Percentiles rank a stretch among this genome's conserved stretches.
Conservation (phyloP, 2,113 vertebrate species). For the Uria lomvia region DNA sequence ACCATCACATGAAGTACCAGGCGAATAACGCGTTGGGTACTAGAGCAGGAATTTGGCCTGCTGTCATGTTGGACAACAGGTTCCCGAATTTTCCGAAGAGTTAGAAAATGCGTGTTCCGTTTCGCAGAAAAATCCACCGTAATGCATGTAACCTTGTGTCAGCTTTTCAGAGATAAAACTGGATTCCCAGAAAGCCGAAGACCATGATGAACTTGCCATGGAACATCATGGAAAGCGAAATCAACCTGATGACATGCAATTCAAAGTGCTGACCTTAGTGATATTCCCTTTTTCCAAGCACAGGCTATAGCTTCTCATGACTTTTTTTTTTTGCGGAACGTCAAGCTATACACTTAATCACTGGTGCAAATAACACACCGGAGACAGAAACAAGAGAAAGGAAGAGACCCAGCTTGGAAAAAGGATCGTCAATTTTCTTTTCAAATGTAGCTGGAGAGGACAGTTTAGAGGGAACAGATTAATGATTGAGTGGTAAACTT, state of each 20-base stretch:
- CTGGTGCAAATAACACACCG: not conserved
- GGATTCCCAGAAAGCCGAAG: not conserved
- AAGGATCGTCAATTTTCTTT: slow-evolving; percentile 7
- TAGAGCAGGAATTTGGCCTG: not conserved
- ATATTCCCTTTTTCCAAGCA: not conserved
- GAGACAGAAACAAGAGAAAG: slow-evolving; percentile 9
- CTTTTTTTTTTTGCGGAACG: not conserved
- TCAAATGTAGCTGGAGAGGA: slow-evolving; percentile 29
- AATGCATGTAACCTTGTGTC: not conserved
- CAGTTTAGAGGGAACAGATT: not conserved
- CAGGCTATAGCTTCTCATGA: not conserved
- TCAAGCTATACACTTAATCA: not conserved
- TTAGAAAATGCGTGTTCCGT: not conserved
- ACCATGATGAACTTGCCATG: accelerated
- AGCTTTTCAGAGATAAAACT: not conserved
- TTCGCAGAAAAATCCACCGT: not conserved
- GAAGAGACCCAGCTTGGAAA: slow-evolving; percentile 11
- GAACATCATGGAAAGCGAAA: not conserved
- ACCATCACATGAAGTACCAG: not conserved
- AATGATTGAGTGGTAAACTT: not conserved
- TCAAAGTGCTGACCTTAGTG: not conserved
- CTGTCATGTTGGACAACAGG: not conserved
- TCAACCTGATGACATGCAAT: not conserved
- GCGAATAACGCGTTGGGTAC: not conserved
- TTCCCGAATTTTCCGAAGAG: not conserved